Evolutionary conservation across 2,797 vertebrate genomes (phyloP).

Genomic region (Urophycis tenuis): DNA sequence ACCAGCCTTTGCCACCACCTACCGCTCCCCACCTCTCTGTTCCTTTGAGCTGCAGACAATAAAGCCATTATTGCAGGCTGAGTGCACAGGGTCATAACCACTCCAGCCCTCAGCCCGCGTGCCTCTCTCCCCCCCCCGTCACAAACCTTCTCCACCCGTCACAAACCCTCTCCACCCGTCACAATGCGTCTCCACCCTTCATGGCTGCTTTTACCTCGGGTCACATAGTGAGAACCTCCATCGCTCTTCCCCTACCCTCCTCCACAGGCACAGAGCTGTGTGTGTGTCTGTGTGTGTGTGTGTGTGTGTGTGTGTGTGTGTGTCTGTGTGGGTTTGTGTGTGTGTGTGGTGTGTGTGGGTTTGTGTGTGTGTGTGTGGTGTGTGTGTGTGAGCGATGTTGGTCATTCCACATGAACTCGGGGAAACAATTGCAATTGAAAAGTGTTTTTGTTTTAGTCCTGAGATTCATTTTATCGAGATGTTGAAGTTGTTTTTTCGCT

Average conservation of each 20-base stretch:
- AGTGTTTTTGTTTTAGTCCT: not conserved
- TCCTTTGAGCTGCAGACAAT: constrained; percentile 36
- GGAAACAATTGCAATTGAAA: not conserved
- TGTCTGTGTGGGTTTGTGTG: too few species aligned
- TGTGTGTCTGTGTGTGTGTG: not conserved
- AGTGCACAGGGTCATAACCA: constrained; percentile 34
- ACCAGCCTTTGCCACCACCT: not conserved
- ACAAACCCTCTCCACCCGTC: not conserved
- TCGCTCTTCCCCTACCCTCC: too few species aligned
- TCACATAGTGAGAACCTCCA: too few species aligned
- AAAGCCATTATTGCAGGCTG: constrained; percentile 24
- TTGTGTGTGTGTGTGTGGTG: not conserved
- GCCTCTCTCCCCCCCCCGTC: constrained; percentile 3
- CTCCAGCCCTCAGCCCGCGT: constrained; percentile 14
- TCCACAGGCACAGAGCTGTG: not conserved
- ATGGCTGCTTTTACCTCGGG: not conserved
- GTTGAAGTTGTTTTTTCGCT: not conserved
- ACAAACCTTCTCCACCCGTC: not conserved
- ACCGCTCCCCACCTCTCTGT: not conserved
- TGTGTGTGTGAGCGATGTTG: not conserved
- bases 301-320: not conserved
- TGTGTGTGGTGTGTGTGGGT: too few species aligned
- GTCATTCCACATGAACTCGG: not conserved
- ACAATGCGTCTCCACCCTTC: constrained; percentile 1
- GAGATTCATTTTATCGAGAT: not conserved